Evolutionary conservation across 2,888 invertebrate species (phyloP).

Genomic region (Dicyrtomina minuta): DNA sequence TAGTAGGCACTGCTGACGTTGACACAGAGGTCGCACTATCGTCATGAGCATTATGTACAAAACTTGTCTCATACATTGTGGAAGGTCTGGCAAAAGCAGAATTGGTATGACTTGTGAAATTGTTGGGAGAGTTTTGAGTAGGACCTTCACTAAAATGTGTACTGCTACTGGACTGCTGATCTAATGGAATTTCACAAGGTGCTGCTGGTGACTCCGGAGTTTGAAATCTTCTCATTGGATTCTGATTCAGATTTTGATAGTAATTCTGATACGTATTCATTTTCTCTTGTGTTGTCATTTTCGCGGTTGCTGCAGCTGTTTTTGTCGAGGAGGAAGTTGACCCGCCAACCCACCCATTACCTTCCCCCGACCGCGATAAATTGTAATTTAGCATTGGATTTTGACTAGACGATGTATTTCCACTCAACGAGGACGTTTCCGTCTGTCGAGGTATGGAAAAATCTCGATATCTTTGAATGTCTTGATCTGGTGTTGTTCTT

Average conservation of each 20-base stretch:
- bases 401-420: background rate
- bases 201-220: slow-evolving; percentile 2
- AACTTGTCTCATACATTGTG: slow-evolving; percentile 38
- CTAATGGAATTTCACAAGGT: background rate
- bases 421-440: background rate
- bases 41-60: background rate
- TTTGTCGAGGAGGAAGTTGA: slow-evolving; percentile 31
- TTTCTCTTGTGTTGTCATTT: slow-evolving; percentile 46
- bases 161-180: no score
- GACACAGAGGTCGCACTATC: no score
- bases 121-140: no score
- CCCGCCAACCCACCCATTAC: slow-evolving; percentile 35
- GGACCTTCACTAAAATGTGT: slow-evolving; percentile 6
- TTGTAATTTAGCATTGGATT: background rate
- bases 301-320: slow-evolving; percentile 17
- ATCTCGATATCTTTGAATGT: slow-evolving; percentile 30
- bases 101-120: slow-evolving; percentile 12
- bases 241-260: slow-evolving; percentile 42
- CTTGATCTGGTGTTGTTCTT: slow-evolving; percentile 32
- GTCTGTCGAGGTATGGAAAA: slow-evolving; percentile 20
- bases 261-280: slow-evolving; percentile 52
- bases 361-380: slow-evolving; percentile 4
- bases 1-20: no score
- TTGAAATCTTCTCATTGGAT: slow-evolving; percentile 15
- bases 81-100: slow-evolving; percentile 28